phyloP scores from a whole-genome alignment of 2,888 invertebrate genomes.

The Trichopoda pennipes region DNA sequence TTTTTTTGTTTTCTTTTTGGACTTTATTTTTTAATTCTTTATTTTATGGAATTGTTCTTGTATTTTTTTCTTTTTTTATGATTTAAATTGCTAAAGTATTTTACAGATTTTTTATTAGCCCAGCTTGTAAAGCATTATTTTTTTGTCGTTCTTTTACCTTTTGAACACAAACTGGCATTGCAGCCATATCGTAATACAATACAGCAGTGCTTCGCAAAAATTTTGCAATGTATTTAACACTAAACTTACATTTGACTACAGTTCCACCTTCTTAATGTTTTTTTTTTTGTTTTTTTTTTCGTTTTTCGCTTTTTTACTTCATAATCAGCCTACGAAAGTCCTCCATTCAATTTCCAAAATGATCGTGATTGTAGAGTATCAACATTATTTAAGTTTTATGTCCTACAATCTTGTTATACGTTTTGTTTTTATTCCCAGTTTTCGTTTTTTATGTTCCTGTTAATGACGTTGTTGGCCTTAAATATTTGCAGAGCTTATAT shows the following conservation, averaged over 20 bases:
- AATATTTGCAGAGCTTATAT: constrained; percentile 33
- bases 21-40: constrained; percentile 10
- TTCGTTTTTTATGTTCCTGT: constrained; percentile 25
- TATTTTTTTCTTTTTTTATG: constrained; percentile 46
- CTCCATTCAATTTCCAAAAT: constrained; percentile 16
- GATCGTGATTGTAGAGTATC: constrained; percentile 42
- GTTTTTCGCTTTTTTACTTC: not conserved
- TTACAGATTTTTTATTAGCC: constrained; percentile 57
- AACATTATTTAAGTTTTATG: constrained; percentile 30
- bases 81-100: constrained; percentile 60
- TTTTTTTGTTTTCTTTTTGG: constrained; percentile 1
- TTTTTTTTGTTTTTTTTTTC: not conserved
- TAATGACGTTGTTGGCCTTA: constrained; percentile 39
- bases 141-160: constrained; percentile 9
- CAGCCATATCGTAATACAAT: constrained; percentile 35
- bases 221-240: constrained; percentile 62
- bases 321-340: not conserved
- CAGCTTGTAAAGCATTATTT: constrained; percentile 6
- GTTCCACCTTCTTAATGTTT: constrained; percentile 29
- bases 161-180: constrained; percentile 3
- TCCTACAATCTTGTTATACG: constrained; percentile 21
- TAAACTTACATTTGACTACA: constrained; percentile 37
- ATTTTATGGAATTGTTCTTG: constrained; percentile 52
- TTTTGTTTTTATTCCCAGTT: not conserved
- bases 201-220: constrained; percentile 39